phyloP scores from a whole-genome alignment of 2,113 vertebrate genomes.

The Limnothrissa miodon region DNA sequence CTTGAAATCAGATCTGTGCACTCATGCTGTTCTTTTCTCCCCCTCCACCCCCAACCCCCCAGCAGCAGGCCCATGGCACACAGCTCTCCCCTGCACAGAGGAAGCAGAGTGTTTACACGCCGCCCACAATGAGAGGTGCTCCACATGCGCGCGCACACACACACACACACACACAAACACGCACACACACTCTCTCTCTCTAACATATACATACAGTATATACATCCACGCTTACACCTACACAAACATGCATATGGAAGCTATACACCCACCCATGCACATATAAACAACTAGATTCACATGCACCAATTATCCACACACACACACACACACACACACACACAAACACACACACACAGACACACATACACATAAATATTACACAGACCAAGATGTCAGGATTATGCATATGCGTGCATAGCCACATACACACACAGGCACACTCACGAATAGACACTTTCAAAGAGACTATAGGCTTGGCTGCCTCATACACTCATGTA shows the following conservation, averaged over 20 bases:
- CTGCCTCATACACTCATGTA: background rate
- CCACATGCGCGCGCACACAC: slow-evolving; percentile 34
- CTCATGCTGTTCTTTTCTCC: slow-evolving; percentile 43
- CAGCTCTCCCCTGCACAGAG: slow-evolving; percentile 78
- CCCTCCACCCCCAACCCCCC: background rate
- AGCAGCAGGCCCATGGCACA: slow-evolving; percentile 66
- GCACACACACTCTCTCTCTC: background rate
- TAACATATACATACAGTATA: background rate
- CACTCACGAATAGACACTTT: background rate
- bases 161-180: slow-evolving; percentile 16
- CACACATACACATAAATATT: background rate
- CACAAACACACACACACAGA: background rate
- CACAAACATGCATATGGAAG: background rate
- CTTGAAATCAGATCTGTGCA: slow-evolving; percentile 41
- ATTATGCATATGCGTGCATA: background rate
- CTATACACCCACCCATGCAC: background rate
- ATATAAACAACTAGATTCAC: background rate
- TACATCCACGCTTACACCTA: slow-evolving; percentile 1
- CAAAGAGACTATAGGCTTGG: background rate
- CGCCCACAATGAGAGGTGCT: slow-evolving; percentile 81
- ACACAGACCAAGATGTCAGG: too few species aligned
- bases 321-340: background rate
- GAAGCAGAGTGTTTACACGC: slow-evolving; percentile 83
- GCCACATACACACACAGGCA: too few species aligned
- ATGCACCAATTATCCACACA: background rate